Evolutionary conservation across 1,140 invertebrate species (phyloP).

Genomic region (Caenorhabditis latens): DNA sequence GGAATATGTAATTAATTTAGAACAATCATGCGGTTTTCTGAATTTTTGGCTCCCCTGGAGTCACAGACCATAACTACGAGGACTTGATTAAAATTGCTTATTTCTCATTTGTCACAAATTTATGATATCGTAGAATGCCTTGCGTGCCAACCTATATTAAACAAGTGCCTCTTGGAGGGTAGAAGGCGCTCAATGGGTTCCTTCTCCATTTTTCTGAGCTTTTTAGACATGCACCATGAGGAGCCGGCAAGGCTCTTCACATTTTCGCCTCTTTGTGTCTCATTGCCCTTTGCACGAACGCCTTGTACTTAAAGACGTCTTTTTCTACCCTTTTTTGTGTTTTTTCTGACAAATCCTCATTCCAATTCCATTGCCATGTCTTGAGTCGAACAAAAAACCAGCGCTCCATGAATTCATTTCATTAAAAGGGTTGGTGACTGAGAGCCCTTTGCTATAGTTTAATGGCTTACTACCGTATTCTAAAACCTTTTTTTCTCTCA

Average conservation of each 20-base stretch:
- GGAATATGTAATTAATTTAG: too few species aligned
- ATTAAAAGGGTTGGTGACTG: constrained; percentile 10
- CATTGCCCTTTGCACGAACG: constrained; percentile 4
- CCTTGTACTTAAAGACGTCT: constrained; percentile 25
- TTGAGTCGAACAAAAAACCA: not conserved
- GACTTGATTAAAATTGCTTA: too few species aligned
- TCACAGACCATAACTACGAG: too few species aligned
- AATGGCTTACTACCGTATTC: constrained; percentile 38
- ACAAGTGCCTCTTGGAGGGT: not conserved
- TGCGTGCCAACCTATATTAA: constrained; percentile 25
- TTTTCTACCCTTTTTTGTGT: not conserved
- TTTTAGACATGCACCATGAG: not conserved
- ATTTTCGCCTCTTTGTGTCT: not conserved
- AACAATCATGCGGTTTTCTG: too few species aligned
- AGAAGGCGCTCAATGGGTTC: not conserved
- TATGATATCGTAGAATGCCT: not conserved
- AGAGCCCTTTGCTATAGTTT: not conserved
- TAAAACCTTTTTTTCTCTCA: not conserved
- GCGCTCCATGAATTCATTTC: constrained; percentile 35
- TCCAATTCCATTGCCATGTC: not conserved
- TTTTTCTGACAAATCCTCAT: constrained; percentile 4
- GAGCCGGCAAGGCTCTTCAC: not conserved
- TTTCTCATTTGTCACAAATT: too few species aligned
- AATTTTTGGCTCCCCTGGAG: too few species aligned
- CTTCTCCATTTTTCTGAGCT: not conserved